These are phyloP conservation scores for Dione juno DNA, from an alignment of 2,888 invertebrate genomes.

Conservation along the genomic window DNA sequence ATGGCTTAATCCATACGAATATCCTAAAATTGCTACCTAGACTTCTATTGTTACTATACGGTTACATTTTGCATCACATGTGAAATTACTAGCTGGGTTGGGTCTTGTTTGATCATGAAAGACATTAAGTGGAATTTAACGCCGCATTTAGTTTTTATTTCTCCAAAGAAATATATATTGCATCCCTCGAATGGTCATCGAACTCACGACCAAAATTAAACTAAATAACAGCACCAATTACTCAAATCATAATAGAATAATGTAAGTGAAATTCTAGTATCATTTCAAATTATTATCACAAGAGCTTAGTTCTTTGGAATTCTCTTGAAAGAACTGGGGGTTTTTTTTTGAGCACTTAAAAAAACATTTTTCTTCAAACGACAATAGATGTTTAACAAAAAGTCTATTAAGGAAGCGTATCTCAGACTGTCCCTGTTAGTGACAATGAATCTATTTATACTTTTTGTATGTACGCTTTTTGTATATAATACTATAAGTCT, in stretches of 20 bases:
- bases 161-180: no score
- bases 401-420: constrained; percentile 14
- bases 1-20: no score
- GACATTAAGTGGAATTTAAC: no score
- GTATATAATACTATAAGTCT: background rate
- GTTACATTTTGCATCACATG: no score
- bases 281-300: background rate
- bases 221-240: background rate
- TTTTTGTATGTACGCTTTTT: background rate
- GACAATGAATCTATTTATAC: background rate
- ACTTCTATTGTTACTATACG: no score
- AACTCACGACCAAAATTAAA: no score
- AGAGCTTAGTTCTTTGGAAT: background rate
- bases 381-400: constrained; percentile 17
- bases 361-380: constrained; percentile 6
- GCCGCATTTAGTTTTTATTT: no score
- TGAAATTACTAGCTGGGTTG: no score
- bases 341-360: constrained; percentile 7
- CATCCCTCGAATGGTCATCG: no score
- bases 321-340: background rate
- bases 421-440: constrained; percentile 1
- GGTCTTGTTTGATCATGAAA: no score
- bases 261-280: background rate
- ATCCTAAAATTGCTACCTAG: no score
- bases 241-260: background rate